Percentiles rank a stretch among this genome's conserved stretches.
Conservation (phyloP, 2,113 vertebrate genomes). For the Rhinolophus ferrumequinum region DNA sequence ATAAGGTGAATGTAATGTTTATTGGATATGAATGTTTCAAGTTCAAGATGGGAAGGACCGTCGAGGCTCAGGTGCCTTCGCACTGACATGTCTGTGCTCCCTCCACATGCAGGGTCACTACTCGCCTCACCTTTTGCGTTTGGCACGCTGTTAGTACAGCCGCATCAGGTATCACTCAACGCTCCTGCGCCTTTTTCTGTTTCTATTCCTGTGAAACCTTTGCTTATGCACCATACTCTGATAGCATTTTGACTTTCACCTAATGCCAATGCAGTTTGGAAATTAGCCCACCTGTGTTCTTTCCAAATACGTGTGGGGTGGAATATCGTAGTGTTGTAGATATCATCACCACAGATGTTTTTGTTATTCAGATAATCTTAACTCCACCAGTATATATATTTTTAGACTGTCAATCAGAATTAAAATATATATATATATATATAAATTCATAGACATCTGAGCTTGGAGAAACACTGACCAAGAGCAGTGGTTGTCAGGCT, state of each 20-base stretch:
- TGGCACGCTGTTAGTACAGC: background rate
- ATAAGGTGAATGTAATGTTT: no score
- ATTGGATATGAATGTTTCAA: background rate
- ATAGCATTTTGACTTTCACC: background rate
- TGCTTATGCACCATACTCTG: background rate
- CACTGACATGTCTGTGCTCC: background rate
- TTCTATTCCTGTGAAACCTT: background rate
- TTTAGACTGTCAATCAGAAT: background rate
- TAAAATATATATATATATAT: background rate
- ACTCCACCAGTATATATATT: rapidly evolving
- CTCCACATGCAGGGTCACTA: rapidly evolving
- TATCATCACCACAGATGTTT: background rate
- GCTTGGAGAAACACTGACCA: background rate
- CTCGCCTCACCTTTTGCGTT: rapidly evolving
- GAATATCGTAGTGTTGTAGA: background rate
- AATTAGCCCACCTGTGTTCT: background rate
- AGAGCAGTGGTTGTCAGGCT: background rate
- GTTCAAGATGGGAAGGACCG: background rate
- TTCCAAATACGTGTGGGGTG: no score
- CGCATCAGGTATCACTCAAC: rapidly evolving
- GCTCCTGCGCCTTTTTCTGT: no score
- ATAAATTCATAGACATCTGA: background rate
- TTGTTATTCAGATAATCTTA: background rate
- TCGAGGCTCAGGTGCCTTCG: background rate
- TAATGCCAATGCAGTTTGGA: background rate